A percentile compares a stretch with the other conserved stretches of the same genome.
phyloP scores from a whole-genome alignment of 2,888 invertebrate species.

The Galerucella pusilla region DNA sequence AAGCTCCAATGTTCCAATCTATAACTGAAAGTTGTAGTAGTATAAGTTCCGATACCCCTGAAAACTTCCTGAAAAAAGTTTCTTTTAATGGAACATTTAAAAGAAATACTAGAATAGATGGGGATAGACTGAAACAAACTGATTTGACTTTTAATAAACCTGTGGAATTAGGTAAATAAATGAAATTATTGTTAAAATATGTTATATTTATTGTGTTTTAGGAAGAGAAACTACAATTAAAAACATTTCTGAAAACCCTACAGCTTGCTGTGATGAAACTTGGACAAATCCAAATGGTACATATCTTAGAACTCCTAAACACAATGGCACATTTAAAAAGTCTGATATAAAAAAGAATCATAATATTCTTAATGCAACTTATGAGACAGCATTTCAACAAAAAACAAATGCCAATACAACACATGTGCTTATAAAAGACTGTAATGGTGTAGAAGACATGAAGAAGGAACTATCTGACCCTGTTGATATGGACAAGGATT shows the following conservation, averaged over 20 bases:
- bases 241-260: slow-evolving; percentile 1
- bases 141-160: slow-evolving; percentile 33
- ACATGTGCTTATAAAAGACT: slow-evolving; percentile 39
- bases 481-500: slow-evolving; percentile 38
- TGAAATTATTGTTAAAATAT: background rate
- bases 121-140: slow-evolving; percentile 23
- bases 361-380: slow-evolving; percentile 46
- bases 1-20: slow-evolving; percentile 61
- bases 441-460: slow-evolving; percentile 45
- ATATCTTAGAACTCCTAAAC: slow-evolving; percentile 47
- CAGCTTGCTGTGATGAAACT: slow-evolving; percentile 17
- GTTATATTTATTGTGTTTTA: slow-evolving; percentile 12
- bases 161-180: slow-evolving; percentile 30
- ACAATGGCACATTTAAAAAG: slow-evolving; percentile 50
- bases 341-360: slow-evolving; percentile 46
- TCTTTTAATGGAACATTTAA: slow-evolving; percentile 50
- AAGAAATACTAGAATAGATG: slow-evolving; percentile 40
- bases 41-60: slow-evolving; percentile 60
- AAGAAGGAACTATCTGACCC: slow-evolving; percentile 45
- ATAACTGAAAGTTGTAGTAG: slow-evolving; percentile 61
- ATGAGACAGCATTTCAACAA: slow-evolving; percentile 41
- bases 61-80: slow-evolving; percentile 59
- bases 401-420: slow-evolving; percentile 34
- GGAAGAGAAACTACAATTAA: slow-evolving; percentile 14
- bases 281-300: slow-evolving; percentile 42